Evolutionary conservation across 2,888 invertebrate genomes (phyloP).

Genomic region (Rhyacophila evoluta): DNA sequence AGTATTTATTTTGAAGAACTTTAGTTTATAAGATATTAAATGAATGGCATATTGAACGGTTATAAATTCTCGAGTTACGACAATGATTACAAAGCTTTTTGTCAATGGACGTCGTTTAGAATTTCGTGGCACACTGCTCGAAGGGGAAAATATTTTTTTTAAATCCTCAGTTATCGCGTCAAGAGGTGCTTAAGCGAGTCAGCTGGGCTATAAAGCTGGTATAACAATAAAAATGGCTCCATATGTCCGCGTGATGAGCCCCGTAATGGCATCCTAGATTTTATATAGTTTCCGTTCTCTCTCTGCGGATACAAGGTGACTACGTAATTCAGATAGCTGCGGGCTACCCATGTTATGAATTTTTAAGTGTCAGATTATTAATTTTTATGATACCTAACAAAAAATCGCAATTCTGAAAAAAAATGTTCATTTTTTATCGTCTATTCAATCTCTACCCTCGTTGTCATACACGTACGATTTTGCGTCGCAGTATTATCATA

Average conservation of each 20-base stretch:
- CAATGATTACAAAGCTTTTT: too few relatives aligned
- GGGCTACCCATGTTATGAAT: too few relatives aligned
- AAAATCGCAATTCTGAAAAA: too few relatives aligned
- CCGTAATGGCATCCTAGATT: background rate
- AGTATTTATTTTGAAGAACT: too few relatives aligned
- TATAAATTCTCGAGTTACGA: too few relatives aligned
- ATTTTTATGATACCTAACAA: too few relatives aligned
- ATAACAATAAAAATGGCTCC: constrained; percentile 38
- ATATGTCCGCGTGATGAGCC: background rate
- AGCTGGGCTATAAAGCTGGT: constrained; percentile 33
- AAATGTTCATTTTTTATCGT: too few relatives aligned
- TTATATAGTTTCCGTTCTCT: background rate
- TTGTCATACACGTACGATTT: too few relatives aligned
- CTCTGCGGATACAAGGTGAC: background rate
- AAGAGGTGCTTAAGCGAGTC: constrained; percentile 31
- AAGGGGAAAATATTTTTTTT: constrained; percentile 29
- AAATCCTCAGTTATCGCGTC: background rate
- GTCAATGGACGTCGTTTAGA: background rate
- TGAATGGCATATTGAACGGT: too few relatives aligned
- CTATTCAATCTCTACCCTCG: too few relatives aligned
- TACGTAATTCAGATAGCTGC: background rate
- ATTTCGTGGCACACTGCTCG: background rate
- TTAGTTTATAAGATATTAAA: too few relatives aligned
- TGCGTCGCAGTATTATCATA: too few relatives aligned
- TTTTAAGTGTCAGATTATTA: background rate